Base-by-base conservation (phyloP, 2,113 vertebrate genomes). In the Scophthalmus maximus region DNA sequence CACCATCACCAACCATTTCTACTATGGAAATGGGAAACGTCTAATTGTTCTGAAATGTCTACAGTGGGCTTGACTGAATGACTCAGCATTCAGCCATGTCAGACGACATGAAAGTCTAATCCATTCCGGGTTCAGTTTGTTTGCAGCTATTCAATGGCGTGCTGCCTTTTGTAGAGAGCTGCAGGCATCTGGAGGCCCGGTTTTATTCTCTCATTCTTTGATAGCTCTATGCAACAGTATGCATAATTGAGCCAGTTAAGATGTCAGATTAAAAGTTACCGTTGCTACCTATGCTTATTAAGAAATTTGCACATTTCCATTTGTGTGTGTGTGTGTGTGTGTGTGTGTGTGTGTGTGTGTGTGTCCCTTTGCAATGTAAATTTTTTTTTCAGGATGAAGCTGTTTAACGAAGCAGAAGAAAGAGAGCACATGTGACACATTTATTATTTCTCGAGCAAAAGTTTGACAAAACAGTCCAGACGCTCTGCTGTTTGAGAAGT, bases 1-100 rank as follows among this genome's bases (percentile, higher is more conserved):
- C 26, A 14, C 26, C 51, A 49, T 49, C 56, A 6, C 56, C 40
- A 61, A 57, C 40, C 6, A 0, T 75, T 11, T 25, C 12, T 47
- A 68, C 72, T 74, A 51, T 11, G 40, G 47, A n/a, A n/a, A n/a
- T n/a, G 64, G 68, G 42, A 85, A 82, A 75, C 70, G 42, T 79
- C 80, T 77, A 81, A 84, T 82, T 88, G 71, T 85, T 87, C 64
- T 76, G 50, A 89, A 86, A 78, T 73, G 59, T 68, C 61, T 73
- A 57, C 29, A 83, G 42, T 51, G 50, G 68, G 68, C 53, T 66
- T 47, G 55, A 79, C 64, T 55, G 55, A 74, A 83, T 87, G 81
- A 88, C 70, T 85, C 75, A 81, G 71, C 80, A n/a, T n/a, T n/a
- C n/a, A 71, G 49, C 68, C 52, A 51, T 46, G 52, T 76, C 55